Conservation (phyloP, 2,113 vertebrate genomes). For the human region GRCh38 chr14:59569501-59570000, state of each 20-base stretch:
- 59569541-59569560: conserved; percentile 16
- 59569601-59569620: neutral
- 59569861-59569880: neutral
- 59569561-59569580: neutral
- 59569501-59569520: neutral
- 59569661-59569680: neutral
- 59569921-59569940: too few species aligned
- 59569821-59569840: neutral
- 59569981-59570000: neutral
- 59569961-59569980: neutral
- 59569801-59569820: neutral
- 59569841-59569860: neutral
- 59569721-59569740: neutral
- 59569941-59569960: neutral
- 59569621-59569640: neutral
- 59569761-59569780: neutral
- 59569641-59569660: neutral
- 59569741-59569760: neutral
- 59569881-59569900: neutral
- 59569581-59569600: neutral
- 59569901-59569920: neutral
- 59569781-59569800: neutral
- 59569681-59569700: neutral
- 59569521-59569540: neutral
- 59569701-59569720: neutral